Percentiles rank a stretch among this genome's conserved stretches.
phyloP scores from a whole-genome alignment of 2,797 vertebrate species.

The Emys orbicularis region DNA sequence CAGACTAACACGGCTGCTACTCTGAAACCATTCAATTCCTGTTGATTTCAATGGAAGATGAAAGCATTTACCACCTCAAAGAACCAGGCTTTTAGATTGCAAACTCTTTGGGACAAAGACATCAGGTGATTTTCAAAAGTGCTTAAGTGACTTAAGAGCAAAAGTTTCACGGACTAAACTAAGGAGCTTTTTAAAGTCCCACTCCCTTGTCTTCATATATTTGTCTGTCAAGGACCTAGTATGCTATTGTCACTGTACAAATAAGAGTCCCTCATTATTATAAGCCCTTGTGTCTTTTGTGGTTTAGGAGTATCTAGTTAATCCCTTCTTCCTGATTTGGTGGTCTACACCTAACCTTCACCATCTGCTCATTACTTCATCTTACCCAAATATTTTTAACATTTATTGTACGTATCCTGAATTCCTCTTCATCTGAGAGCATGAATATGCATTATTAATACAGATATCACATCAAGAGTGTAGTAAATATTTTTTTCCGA shows the following conservation, averaged over 20 bases:
- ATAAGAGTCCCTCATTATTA: not conserved
- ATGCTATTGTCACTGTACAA: slow-evolving; percentile 1
- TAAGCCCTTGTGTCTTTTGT: not conserved
- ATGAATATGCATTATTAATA: slow-evolving; percentile 14
- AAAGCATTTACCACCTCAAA: not conserved
- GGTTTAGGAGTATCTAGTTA: not conserved
- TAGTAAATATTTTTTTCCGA: slow-evolving; percentile 11
- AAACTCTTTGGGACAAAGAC: not conserved
- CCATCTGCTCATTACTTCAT: not conserved
- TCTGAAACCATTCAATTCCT: not conserved
- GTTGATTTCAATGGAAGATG: not conserved
- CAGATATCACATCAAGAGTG: not conserved
- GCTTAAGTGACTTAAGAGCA: not conserved
- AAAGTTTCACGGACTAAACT: not conserved
- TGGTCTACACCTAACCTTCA: not conserved
- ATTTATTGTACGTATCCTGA: slow-evolving; percentile 11
- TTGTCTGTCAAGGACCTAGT: not conserved
- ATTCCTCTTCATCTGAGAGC: slow-evolving; percentile 15
- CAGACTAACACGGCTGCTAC: too few species aligned
- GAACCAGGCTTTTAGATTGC: not conserved
- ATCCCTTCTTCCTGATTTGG: not conserved
- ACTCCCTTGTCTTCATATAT: not conserved
- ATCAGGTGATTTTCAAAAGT: slow-evolving; percentile 7
- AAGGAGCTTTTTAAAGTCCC: not conserved
- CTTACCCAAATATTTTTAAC: slow-evolving; percentile 12